Percentiles rank a stretch among this genome's conserved stretches.
These are phyloP conservation scores for Aleiodes alternator DNA, from an alignment of 2,888 invertebrate genomes.

Conservation along the genomic window DNA sequence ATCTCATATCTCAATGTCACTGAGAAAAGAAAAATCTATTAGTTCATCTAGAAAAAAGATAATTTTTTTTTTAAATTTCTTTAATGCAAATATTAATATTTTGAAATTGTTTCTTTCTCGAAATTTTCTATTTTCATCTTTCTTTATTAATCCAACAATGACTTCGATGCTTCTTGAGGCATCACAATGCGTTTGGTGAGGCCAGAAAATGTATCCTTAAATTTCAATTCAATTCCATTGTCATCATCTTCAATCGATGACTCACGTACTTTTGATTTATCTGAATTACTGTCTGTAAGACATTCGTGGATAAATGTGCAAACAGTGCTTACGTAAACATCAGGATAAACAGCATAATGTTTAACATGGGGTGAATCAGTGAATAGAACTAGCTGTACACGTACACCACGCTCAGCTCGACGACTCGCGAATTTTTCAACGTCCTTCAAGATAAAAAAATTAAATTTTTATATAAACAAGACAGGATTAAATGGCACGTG, in stretches of 20 bases:
- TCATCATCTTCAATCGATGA: conserved; percentile 51
- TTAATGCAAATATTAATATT: not conserved
- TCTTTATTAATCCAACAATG: not conserved
- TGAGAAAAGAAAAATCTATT: not conserved
- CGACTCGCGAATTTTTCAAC: conserved; percentile 81
- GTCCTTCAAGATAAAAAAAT: conserved; percentile 75
- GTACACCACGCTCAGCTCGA: conserved; percentile 79
- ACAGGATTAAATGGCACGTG: too few species aligned
- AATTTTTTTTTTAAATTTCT: not conserved
- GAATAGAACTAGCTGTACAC: conserved; percentile 80
- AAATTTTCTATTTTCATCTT: not conserved
- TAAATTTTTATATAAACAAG: too few species aligned
- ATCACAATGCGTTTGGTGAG: conserved; percentile 66
- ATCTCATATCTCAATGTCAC: not conserved
- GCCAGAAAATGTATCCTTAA: conserved; percentile 53
- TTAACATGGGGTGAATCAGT: conserved; percentile 86
- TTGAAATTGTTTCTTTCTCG: not conserved
- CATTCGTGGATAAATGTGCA: conserved; percentile 80
- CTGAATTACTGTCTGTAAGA: conserved; percentile 64
- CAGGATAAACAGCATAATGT: conserved; percentile 81
- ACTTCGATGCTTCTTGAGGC: conserved; percentile 60
- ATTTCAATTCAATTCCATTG: conserved; percentile 38
- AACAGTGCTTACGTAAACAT: conserved; percentile 80
- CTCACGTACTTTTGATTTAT: conserved; percentile 1
- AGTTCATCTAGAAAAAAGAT: not conserved